Percentiles rank a stretch among this genome's conserved stretches.
phyloP scores from a whole-genome alignment of 1,140 invertebrate species.

The Maniola jurtina region DNA sequence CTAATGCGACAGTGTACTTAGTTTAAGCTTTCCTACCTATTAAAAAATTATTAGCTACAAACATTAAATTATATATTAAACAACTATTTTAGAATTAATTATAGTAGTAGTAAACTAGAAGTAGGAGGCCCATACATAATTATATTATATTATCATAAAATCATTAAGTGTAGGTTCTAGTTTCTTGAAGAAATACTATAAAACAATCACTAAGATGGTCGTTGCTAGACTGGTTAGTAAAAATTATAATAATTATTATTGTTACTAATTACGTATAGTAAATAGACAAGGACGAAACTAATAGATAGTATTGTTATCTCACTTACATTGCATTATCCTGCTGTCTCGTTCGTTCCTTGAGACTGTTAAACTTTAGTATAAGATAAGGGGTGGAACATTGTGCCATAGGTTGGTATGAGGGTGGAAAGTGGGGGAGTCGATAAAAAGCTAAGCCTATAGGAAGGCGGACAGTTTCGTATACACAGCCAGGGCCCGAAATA shows the following conservation, averaged over 20 bases:
- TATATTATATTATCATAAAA: too few relatives aligned
- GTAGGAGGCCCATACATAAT: too few relatives aligned
- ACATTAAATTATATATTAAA: too few relatives aligned
- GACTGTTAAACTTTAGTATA: conserved; percentile 30
- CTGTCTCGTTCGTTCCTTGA: conserved; percentile 49
- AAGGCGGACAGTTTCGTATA: conserved; percentile 15
- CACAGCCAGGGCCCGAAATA: neutral
- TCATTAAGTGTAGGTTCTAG: too few relatives aligned
- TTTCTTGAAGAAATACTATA: too few relatives aligned
- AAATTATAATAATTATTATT: too few relatives aligned
- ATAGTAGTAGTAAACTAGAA: too few relatives aligned
- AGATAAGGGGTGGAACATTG: conserved; percentile 44
- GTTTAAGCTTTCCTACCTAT: too few relatives aligned
- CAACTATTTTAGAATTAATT: too few relatives aligned
- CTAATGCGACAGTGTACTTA: too few relatives aligned
- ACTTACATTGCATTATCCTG: conserved; percentile 36
- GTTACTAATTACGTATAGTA: neutral
- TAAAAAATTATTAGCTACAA: too few relatives aligned
- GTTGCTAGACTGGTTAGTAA: neutral
- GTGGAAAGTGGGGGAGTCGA: conserved; percentile 35
- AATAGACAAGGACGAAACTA: neutral
- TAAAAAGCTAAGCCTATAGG: conserved; percentile 62
- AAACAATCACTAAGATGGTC: neutral
- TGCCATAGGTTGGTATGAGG: conserved; percentile 35
- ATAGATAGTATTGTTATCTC: conserved; percentile 1